Evolutionary conservation across 1,140 invertebrate genomes (phyloP).

Genomic region (Magallana gigas): DNA sequence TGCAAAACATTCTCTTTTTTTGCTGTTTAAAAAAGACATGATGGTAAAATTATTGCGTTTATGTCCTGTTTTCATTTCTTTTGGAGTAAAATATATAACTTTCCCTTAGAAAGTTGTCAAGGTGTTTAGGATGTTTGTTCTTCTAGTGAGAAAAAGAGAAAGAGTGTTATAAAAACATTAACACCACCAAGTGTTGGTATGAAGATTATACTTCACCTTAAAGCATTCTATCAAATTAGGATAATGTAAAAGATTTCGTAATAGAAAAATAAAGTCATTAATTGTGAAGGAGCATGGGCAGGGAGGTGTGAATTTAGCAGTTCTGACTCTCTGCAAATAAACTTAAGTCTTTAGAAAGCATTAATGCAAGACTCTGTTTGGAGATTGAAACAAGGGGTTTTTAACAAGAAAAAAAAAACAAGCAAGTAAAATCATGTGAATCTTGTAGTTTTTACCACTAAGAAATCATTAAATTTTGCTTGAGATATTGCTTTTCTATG

Average conservation of each 20-base stretch:
- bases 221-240: background rate
- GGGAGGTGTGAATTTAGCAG: slow-evolving; percentile 11
- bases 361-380: slow-evolving; percentile 16
- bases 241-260: slow-evolving; percentile 12
- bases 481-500: too few species aligned
- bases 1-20: too few species aligned
- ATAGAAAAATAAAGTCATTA: slow-evolving; percentile 30
- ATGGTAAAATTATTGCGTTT: background rate
- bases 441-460: background rate
- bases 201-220: slow-evolving; percentile 1
- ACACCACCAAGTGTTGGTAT: background rate
- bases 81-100: background rate
- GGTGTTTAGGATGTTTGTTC: slow-evolving; percentile 30
- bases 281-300: background rate
- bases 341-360: slow-evolving; percentile 14
- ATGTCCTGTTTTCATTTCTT: background rate
- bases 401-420: background rate
- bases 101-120: background rate
- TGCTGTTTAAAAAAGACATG: background rate
- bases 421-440: background rate
- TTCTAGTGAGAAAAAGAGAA: background rate
- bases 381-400: background rate
- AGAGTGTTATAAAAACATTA: slow-evolving; percentile 33
- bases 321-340: background rate
- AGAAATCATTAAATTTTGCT: too few species aligned